Percentiles rank a stretch among this genome's conserved stretches.
These are phyloP conservation scores for Drosophila testacea DNA, from an alignment of 2,888 invertebrate genomes.

Conservation along the genomic window DNA sequence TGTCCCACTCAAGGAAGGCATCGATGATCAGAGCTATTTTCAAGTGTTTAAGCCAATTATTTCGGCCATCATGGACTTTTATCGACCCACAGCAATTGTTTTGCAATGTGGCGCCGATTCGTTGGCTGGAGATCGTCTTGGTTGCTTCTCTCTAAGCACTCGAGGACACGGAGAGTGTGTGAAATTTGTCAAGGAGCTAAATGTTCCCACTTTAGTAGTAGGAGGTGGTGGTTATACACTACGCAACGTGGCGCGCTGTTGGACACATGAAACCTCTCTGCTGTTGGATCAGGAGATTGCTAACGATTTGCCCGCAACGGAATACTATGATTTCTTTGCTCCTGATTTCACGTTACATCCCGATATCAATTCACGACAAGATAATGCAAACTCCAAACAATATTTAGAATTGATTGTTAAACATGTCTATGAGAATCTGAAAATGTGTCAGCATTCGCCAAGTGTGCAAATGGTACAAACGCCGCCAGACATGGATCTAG, in stretches of 20 bases:
- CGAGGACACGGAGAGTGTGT: constrained; percentile 99
- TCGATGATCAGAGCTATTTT: constrained; percentile 96
- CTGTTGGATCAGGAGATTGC: constrained; percentile 96
- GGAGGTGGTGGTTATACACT: constrained; percentile 95
- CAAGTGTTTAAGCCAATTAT: constrained; percentile 98
- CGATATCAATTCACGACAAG: constrained; percentile 93
- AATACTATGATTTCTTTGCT: constrained; percentile 98
- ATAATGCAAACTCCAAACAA: constrained; percentile 97
- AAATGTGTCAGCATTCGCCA: constrained; percentile 96
- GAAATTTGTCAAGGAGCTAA: constrained; percentile 95
- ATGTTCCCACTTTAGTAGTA: constrained; percentile 95
- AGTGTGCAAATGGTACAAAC: constrained; percentile 99
- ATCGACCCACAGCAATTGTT: constrained; percentile 98
- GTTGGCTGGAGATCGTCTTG: constrained; percentile 96
- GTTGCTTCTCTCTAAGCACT: constrained; percentile 98
- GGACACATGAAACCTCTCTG: constrained; percentile 99
- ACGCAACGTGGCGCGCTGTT: constrained; percentile 98
- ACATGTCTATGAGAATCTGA: constrained; percentile 96
- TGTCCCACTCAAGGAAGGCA: constrained; percentile 98
- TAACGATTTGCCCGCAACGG: constrained; percentile 97
- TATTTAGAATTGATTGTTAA: constrained; percentile 96
- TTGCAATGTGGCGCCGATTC: constrained; percentile 99
- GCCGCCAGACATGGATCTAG: constrained; percentile 92
- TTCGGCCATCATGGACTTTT: constrained; percentile 97
- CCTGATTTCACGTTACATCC: constrained; percentile 98